Evolutionary conservation across 2,797 vertebrate genomes (phyloP).

Genomic region (Cheirogaleus major): DNA sequence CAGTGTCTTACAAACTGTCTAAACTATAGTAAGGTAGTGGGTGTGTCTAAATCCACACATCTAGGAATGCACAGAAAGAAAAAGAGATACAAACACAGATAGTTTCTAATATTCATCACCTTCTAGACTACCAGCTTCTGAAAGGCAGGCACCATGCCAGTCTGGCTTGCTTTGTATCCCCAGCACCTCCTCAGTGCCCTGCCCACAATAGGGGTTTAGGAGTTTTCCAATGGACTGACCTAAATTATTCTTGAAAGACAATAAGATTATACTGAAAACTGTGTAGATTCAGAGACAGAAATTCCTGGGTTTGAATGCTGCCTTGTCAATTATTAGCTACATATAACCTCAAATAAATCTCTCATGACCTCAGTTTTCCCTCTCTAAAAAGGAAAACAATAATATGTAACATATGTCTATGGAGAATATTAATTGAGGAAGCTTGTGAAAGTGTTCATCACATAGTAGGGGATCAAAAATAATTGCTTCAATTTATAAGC

Average conservation of each 20-base stretch:
- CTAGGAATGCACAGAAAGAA: background rate
- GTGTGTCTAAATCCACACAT: background rate
- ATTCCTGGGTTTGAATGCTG: background rate
- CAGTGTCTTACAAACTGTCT: background rate
- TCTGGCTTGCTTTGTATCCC: background rate
- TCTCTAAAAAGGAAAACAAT: background rate
- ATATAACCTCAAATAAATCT: background rate
- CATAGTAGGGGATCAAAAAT: background rate
- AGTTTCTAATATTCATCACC: background rate
- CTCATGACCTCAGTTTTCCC: background rate
- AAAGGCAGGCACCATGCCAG: background rate
- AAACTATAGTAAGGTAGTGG: background rate
- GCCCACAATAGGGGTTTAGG: background rate
- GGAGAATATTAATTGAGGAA: background rate
- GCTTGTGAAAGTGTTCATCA: background rate
- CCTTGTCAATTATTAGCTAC: slow-evolving; percentile 18
- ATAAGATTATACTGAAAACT: background rate
- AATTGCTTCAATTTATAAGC: background rate
- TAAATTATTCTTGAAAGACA: slow-evolving; percentile 18
- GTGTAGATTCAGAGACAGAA: background rate
- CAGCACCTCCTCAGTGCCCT: background rate
- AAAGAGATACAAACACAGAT: background rate
- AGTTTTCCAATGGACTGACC: background rate
- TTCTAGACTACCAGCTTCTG: background rate
- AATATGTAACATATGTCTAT: background rate